A percentile compares a stretch with the other conserved stretches of the same genome.
These are phyloP conservation scores for Nipponia nippon DNA, from an alignment of 2,113 vertebrate species.

Conservation along the genomic window DNA sequence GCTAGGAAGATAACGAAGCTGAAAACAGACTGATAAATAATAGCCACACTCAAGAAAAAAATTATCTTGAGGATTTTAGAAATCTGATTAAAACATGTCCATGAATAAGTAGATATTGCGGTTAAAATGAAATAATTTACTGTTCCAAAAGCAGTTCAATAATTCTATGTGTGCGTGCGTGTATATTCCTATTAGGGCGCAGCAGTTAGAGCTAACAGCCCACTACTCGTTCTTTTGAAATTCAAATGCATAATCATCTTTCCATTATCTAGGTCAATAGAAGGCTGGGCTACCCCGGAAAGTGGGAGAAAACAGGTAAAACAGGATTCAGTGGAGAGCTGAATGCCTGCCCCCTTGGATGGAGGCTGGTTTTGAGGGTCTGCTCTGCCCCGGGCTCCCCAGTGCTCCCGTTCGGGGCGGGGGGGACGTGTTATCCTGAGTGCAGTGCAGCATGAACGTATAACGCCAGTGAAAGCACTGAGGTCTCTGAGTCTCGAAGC, in stretches of 20 bases:
- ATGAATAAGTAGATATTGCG: background rate
- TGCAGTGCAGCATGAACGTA: background rate
- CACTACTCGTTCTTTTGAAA: slow-evolving; percentile 14
- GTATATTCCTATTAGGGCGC: background rate
- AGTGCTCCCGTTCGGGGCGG: fast-evolving
- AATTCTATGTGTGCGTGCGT: background rate
- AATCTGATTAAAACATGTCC: background rate
- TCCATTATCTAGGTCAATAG: slow-evolving; percentile 34
- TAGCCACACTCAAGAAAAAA: background rate
- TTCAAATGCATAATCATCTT: slow-evolving; percentile 49
- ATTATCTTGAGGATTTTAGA: background rate
- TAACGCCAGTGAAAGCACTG: background rate
- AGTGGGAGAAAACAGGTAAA: background rate
- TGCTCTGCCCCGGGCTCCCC: background rate
- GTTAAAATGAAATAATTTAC: background rate
- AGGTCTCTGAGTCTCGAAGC: background rate
- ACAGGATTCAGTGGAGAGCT: background rate
- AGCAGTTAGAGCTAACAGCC: background rate
- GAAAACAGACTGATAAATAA: background rate
- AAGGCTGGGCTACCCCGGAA: background rate
- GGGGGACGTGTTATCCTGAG: background rate
- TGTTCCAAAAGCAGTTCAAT: background rate
- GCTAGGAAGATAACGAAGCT: background rate
- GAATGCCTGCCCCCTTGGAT: background rate
- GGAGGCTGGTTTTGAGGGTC: background rate